Conservation (phyloP, 2,797 vertebrate genomes). For the Chelmon rostratus region DNA sequence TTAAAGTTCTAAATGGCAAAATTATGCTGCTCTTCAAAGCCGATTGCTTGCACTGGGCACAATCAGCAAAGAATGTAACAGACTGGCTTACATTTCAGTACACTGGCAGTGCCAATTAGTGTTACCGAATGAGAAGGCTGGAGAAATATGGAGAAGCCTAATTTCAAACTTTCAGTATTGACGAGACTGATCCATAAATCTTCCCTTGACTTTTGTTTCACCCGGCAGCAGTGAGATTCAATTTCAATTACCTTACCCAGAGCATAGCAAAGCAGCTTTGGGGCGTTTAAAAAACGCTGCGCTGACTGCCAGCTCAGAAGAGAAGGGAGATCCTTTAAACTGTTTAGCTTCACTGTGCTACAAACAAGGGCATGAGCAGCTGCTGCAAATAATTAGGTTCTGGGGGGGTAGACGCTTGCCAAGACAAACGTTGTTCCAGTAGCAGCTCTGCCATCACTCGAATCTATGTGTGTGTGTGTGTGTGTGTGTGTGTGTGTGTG, state of each 20-base stretch:
- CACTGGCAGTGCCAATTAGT: constrained; percentile 16
- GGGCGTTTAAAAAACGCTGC: constrained; percentile 36
- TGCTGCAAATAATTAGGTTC: constrained; percentile 85
- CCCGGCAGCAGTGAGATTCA: constrained; percentile 46
- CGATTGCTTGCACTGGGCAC: constrained; percentile 49
- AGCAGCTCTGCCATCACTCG: constrained; percentile 74
- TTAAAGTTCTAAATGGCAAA: constrained; percentile 49
- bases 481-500: constrained; percentile 14
- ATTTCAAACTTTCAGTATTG: constrained; percentile 33
- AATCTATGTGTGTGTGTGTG: constrained; percentile 47
- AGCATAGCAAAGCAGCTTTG: constrained; percentile 51
- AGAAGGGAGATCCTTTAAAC: constrained; percentile 74
- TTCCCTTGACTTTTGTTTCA: constrained; percentile 43
- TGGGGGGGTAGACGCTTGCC: constrained; percentile 71
- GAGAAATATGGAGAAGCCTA: constrained; percentile 27
- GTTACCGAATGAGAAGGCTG: constrained; percentile 22
- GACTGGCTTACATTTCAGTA: constrained; percentile 54
- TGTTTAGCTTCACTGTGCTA: constrained; percentile 75
- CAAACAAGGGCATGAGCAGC: constrained; percentile 84
- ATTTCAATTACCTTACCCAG: constrained; percentile 53
- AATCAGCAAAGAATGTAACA: constrained; percentile 47
- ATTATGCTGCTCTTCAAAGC: constrained; percentile 49
- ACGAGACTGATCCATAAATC: constrained; percentile 55
- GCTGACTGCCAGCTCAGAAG: constrained; percentile 58
- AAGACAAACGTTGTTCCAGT: constrained; percentile 87